Evolutionary conservation across 1,140 invertebrate species (phyloP).

Genomic region (Pseudachorutes palmiensis): DNA sequence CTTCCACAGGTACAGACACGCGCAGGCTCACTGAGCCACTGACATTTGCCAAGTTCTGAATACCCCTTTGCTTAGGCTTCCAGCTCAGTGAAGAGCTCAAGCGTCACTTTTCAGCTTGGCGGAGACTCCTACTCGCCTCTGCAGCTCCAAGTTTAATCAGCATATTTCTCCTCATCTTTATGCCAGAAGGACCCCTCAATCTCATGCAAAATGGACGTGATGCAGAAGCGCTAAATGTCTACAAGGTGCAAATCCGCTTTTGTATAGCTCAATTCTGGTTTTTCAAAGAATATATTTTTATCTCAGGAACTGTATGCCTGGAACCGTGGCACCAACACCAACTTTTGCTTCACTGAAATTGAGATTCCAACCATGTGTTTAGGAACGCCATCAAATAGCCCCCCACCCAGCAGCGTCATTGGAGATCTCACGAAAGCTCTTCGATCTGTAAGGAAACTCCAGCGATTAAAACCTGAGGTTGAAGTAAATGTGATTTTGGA

Average conservation of each 20-base stretch:
- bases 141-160: conserved; percentile 31
- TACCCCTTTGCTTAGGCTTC: conserved; percentile 23
- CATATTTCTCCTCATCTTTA: conserved; percentile 31
- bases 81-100: conserved; percentile 37
- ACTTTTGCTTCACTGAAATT: conserved; percentile 37
- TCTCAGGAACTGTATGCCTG: conserved; percentile 29
- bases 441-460: conserved; percentile 28
- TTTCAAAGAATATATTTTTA: background rate
- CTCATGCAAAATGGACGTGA: conserved; percentile 36
- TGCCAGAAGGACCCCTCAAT: conserved; percentile 37
- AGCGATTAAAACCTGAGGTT: background rate
- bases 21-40: background rate
- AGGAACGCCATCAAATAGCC: conserved; percentile 4
- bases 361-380: conserved; percentile 33
- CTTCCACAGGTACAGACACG: conserved; percentile 30
- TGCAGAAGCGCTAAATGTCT: conserved; percentile 34
- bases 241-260: conserved; percentile 26
- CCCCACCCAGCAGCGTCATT: conserved; percentile 31
- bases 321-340: conserved; percentile 28
- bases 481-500: conserved; percentile 1
- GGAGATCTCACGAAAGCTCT: conserved; percentile 36
- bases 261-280: background rate
- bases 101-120: conserved; percentile 35
- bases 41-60: conserved; percentile 1
- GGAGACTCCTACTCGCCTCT: conserved; percentile 33